Evolutionary conservation across 2,888 invertebrate genomes (phyloP).

Genomic region (Brachyopa scutellaris): DNA sequence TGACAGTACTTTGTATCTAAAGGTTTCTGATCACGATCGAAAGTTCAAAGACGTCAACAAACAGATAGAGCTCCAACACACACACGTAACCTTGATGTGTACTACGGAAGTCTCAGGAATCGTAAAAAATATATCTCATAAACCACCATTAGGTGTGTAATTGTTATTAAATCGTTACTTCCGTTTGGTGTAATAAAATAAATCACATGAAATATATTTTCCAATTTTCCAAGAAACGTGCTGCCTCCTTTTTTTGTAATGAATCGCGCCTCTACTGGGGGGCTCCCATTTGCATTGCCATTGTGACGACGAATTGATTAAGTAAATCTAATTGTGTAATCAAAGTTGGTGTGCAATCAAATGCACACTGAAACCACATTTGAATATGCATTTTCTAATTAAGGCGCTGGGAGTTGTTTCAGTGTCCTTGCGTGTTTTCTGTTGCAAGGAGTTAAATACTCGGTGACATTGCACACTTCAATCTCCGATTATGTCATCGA

Average conservation of each 20-base stretch:
- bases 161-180: slow-evolving; percentile 30
- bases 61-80: not conserved
- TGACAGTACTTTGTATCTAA: not conserved
- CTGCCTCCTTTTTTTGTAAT: no score
- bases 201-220: not conserved
- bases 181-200: slow-evolving; percentile 22
- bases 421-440: slow-evolving; percentile 55
- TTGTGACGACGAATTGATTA: slow-evolving; percentile 10
- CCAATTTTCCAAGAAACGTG: not conserved
- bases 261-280: not conserved
- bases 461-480: slow-evolving; percentile 49
- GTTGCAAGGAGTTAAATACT: slow-evolving; percentile 21
- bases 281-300: not conserved
- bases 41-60: slow-evolving; percentile 23
- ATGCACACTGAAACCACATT: not conserved
- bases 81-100: slow-evolving; percentile 32
- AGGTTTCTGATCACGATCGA: not conserved
- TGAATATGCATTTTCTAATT: slow-evolving; percentile 37
- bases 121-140: slow-evolving; percentile 40
- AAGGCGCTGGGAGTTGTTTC: not conserved
- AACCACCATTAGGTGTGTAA: slow-evolving; percentile 19
- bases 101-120: slow-evolving; percentile 23
- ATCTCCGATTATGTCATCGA: slow-evolving; percentile 60
- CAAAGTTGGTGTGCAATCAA: slow-evolving; percentile 13
- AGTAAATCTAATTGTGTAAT: not conserved